These are phyloP conservation scores for Linnaemya vulpina DNA, from an alignment of 2,888 invertebrate species.

Conservation along the genomic window DNA sequence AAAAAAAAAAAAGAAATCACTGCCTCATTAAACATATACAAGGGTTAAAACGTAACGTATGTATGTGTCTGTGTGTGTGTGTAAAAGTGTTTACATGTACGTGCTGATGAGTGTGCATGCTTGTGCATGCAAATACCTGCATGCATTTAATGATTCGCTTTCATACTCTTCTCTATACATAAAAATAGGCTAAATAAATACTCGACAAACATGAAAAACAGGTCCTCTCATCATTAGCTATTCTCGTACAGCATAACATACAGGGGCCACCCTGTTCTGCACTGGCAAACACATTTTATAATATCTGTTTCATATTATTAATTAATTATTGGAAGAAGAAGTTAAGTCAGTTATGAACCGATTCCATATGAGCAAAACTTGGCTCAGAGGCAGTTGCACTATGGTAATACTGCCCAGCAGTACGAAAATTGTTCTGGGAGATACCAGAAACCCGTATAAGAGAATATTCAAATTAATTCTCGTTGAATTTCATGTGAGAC, in stretches of 20 bases:
- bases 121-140: conserved; percentile 49
- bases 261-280: neutral
- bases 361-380: no score
- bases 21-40: conserved; percentile 64
- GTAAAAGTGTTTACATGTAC: neutral
- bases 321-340: no score
- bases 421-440: no score
- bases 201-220: conserved; percentile 39
- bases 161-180: conserved; percentile 25
- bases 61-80: neutral
- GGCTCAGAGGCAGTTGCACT: no score
- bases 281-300: neutral
- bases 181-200: conserved; percentile 67
- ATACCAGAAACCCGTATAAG: no score
- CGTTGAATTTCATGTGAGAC: no score
- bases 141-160: conserved; percentile 44
- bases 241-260: neutral
- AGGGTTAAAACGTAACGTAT: conserved; percentile 42
- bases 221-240: conserved; percentile 26
- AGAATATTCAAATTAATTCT: no score
- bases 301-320: neutral
- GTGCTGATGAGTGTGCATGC: neutral
- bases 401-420: no score
- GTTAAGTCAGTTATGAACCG: no score
- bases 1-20: conserved; percentile 28